Conservation (phyloP, 2,888 invertebrate genomes). For the Ommatoiulus sabulosus region DNA sequence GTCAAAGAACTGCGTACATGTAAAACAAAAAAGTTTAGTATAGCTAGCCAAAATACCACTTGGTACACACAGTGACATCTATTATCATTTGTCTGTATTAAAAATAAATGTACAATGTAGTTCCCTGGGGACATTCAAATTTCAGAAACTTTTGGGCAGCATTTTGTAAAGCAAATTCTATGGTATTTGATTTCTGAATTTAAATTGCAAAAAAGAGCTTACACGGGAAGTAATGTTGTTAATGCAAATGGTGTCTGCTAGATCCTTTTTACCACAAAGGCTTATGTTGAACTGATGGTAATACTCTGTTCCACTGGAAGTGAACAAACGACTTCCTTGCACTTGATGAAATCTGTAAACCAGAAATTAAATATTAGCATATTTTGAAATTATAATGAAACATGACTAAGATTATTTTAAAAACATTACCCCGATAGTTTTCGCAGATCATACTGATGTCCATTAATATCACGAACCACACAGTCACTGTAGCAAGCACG, state of each 20-base stretch:
- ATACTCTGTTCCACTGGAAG: slow-evolving; percentile 71
- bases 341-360: slow-evolving; percentile 66
- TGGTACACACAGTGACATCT: too few relatives aligned
- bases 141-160: too few relatives aligned
- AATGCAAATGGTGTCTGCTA: slow-evolving; percentile 66
- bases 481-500: slow-evolving; percentile 70
- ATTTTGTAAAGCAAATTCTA: not conserved
- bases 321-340: slow-evolving; percentile 68
- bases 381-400: not conserved
- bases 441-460: slow-evolving; percentile 65
- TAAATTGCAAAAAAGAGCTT: not conserved
- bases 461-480: slow-evolving; percentile 62
- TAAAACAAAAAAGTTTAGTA: too few relatives aligned
- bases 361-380: not conserved
- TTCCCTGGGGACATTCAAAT: too few relatives aligned
- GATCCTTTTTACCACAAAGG: slow-evolving; percentile 68
- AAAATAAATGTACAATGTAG: too few relatives aligned
- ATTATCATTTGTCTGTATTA: too few relatives aligned
- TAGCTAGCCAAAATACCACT: too few relatives aligned
- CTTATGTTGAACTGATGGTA: slow-evolving; percentile 71
- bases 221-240: slow-evolving; percentile 67
- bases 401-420: not conserved
- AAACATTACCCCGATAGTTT: slow-evolving; percentile 66
- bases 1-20: too few relatives aligned
- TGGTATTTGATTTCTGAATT: not conserved